Base-by-base conservation (phyloP, 1,140 invertebrate species). In the Trinorchestia longiramus region DNA sequence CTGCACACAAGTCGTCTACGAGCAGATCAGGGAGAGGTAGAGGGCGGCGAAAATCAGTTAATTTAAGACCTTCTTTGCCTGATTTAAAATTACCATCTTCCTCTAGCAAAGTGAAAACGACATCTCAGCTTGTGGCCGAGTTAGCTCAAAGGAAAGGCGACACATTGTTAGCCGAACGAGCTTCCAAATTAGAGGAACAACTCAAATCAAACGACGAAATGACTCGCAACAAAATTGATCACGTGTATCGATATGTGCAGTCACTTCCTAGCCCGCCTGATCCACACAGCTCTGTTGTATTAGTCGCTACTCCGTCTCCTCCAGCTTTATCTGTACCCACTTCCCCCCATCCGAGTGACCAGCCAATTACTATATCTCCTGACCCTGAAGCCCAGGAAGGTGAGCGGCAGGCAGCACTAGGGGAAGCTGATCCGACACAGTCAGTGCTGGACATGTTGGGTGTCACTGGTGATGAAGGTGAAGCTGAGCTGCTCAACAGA, bases 101-200 rank as follows among this genome's bases (percentile, higher is more conserved):
- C 44, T 95, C 47, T 90, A 96, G 96, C 97, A 98, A 57, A 98
- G 98, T 99, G 0, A 99, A 99, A 97, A 99, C 98, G 0, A 99
- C 98, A 43, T 98, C 98, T 97, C 98, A 99, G 97, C 97, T 99
- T 42, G 97, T 99, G 95, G 98, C 98, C 87, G 98, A 98, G 97
- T 97, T 99, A 96, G 98, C 97, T 95, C 96, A 97, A 95, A 97
- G 97, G 96, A 97, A 97, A 97, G 96, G 96, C 91, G 97, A 97
- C 87, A 87, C 96, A 53, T 95, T 96, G 42, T 95, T 96, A 95
- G 96, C 96, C 43, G 95, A 96, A 47, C 96, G 96, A 95, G 96
- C 96, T 57, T 96, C 95, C 41, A 96, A 96, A 62, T 77, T 96
- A 43, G 96, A 96, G 62, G 96, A 96, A 95, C 96, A 96, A 57